Evolutionary conservation across 2,888 invertebrate genomes (phyloP).

Genomic region (Spodoptera exigua): DNA sequence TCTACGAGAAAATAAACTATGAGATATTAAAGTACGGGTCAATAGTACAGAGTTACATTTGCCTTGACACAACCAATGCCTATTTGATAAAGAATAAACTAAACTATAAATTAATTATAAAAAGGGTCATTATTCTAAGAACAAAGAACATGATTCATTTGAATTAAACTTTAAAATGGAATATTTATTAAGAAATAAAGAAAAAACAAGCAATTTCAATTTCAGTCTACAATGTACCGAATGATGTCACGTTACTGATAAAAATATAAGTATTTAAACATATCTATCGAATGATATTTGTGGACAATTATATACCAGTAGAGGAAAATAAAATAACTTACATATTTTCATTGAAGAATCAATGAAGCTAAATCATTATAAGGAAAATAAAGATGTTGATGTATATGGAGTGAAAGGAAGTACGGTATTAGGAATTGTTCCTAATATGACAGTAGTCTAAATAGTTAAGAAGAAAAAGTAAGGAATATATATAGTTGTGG

Average conservation of each 20-base stretch:
- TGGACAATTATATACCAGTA: slow-evolving; percentile 6
- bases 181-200: not conserved
- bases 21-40: no score
- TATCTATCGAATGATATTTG: slow-evolving; percentile 14
- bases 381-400: no score
- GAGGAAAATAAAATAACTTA: not conserved
- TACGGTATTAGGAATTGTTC: no score
- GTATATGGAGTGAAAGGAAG: no score
- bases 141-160: slow-evolving; percentile 40
- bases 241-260: slow-evolving; percentile 44
- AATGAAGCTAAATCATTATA: no score
- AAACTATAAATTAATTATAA: slow-evolving; percentile 10
- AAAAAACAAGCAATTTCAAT: slow-evolving; percentile 5
- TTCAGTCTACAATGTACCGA: not conserved
- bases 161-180: slow-evolving; percentile 2
- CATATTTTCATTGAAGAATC: not conserved
- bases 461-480: no score
- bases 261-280: slow-evolving; percentile 12
- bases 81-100: no score
- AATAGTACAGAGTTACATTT: no score
- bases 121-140: slow-evolving; percentile 11
- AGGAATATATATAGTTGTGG: no score
- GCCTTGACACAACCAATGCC: no score
- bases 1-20: no score
- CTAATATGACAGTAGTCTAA: no score